phyloP scores from a whole-genome alignment of 2,113 vertebrate genomes.

The Ctenodactylus gundi region DNA sequence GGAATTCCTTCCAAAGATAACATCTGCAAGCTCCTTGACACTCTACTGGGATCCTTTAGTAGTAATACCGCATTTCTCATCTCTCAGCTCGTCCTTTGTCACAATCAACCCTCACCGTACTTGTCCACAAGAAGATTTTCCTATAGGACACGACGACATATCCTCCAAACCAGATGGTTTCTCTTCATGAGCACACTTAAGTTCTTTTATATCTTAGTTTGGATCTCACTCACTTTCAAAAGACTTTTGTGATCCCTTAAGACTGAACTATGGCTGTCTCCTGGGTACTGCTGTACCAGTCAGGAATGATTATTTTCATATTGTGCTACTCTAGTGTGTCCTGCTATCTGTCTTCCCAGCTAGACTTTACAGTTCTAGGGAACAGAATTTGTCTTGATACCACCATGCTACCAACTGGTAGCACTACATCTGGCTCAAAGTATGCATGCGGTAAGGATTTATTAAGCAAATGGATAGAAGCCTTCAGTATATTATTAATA shows the following conservation, averaged over 20 bases:
- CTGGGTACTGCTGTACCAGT: not conserved
- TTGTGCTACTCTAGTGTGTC: not conserved
- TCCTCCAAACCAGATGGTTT: not conserved
- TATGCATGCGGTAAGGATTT: not conserved
- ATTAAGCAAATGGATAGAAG: not conserved
- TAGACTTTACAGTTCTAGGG: not conserved
- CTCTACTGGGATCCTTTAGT: not conserved
- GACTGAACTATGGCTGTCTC: not conserved
- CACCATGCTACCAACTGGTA: not conserved
- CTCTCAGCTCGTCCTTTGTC: not conserved
- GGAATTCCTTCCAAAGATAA: not conserved
- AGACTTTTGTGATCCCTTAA: not conserved
- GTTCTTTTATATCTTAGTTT: not conserved
- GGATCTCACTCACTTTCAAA: not conserved
- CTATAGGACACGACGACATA: not conserved
- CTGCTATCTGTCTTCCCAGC: not conserved
- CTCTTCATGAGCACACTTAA: not conserved
- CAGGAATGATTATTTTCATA: not conserved
- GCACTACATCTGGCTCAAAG: not conserved
- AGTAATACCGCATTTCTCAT: not conserved
- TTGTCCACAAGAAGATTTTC: rapidly evolving
- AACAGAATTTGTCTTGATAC: not conserved
- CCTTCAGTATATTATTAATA: not conserved
- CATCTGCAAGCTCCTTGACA: not conserved
- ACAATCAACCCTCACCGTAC: not conserved